Percentiles rank a stretch among this genome's conserved stretches.
These are phyloP conservation scores for Mesoclemmys tuberculata DNA, from an alignment of 2,113 vertebrate genomes.

Conservation along the genomic window DNA sequence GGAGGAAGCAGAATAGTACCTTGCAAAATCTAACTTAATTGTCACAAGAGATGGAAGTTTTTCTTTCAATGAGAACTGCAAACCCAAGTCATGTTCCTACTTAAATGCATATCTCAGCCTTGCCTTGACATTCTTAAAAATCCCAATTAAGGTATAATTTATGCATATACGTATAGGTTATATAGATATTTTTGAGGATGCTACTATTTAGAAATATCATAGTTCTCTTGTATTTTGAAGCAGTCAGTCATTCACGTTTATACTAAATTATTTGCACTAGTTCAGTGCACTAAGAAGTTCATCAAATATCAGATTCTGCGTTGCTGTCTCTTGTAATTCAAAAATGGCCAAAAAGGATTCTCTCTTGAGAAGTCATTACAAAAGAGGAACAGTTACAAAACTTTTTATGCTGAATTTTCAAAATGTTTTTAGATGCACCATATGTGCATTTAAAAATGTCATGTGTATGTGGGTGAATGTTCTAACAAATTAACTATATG, in stretches of 20 bases:
- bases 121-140: neutral
- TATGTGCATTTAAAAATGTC: neutral
- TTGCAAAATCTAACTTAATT: neutral
- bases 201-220: neutral
- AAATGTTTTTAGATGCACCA: neutral
- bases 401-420: neutral
- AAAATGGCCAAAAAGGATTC: neutral
- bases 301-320: accelerated
- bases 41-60: neutral
- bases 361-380: neutral
- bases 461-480: neutral
- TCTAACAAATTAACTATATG: neutral
- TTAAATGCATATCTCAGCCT: neutral
- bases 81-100: neutral
- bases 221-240: neutral
- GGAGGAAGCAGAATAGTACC: constrained; percentile 4
- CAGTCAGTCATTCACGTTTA: neutral
- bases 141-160: neutral
- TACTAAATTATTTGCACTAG: neutral
- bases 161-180: neutral
- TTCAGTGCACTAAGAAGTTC: neutral
- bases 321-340: neutral
- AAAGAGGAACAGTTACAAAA: neutral
- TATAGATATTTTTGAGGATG: neutral
- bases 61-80: neutral